Percentiles rank a stretch among this genome's conserved stretches.
Evolutionary conservation across 1,140 invertebrate genomes (phyloP).

Genomic region (Adelges cooleyi): DNA sequence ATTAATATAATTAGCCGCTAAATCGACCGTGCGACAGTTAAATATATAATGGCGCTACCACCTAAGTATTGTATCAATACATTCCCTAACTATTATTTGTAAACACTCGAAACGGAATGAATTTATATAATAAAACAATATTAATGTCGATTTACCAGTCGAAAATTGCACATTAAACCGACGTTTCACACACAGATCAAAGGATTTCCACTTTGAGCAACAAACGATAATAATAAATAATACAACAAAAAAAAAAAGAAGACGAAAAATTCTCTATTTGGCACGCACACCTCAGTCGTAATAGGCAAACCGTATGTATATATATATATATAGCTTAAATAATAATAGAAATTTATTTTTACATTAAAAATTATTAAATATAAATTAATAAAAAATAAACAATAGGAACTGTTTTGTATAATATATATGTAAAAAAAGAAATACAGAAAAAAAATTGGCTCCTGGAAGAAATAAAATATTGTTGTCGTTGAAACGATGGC

Average conservation of each 20-base stretch:
- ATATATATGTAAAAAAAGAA: too few relatives aligned
- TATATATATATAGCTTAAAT: constrained; percentile 19
- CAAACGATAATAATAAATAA: constrained; percentile 12
- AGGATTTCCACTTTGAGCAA: constrained; percentile 22
- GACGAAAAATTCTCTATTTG: not conserved
- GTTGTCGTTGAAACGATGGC: not conserved
- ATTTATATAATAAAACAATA: too few relatives aligned
- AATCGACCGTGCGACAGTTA: constrained; percentile 11
- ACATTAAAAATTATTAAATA: constrained; percentile 7
- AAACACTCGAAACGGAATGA: too few relatives aligned
- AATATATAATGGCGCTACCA: not conserved
- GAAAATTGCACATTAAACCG: too few relatives aligned
- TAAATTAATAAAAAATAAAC: constrained; percentile 18
- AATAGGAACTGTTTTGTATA: constrained; percentile 22
- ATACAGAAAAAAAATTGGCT: not conserved
- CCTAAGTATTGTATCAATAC: not conserved
- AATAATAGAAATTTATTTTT: not conserved
- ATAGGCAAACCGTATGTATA: constrained; percentile 17
- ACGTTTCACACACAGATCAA: constrained; percentile 2
- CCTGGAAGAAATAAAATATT: not conserved
- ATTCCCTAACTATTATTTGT: too few relatives aligned
- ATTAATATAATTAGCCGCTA: constrained; percentile 15
- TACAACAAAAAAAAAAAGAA: not conserved
- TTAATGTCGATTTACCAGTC: too few relatives aligned
- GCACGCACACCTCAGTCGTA: constrained; percentile 18